Evolutionary conservation across 2,113 vertebrate genomes (phyloP), one percentile per base, ranked within the genome.

Genomic region (Oxyura jamaicensis): DNA sequence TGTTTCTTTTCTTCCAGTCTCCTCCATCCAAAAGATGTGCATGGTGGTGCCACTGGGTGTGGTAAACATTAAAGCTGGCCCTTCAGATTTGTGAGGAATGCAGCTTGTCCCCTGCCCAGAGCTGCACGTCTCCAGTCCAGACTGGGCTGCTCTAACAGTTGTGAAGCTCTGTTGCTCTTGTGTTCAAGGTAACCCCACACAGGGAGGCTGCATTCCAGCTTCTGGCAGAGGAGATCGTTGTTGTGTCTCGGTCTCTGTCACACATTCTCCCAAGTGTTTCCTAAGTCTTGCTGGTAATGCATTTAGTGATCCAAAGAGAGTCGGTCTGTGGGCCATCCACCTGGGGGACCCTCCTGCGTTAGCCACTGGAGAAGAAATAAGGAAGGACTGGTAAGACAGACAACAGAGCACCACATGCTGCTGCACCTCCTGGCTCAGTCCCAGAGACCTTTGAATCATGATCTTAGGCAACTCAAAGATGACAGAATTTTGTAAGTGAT

Each of bases 1-100:
- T 77, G 13, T 82, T 92, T 78, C 67, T 79, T 91, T 91, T 91
- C 50, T 88, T 88, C 14, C 39, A 68, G 31, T 82, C 26, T 42
- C 66, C 56, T 58, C 26, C 2, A 0, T 31, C 65, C 2, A 2
- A 46, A 78, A 90, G 77, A 39, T 75, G 20, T 44, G 10, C 8
- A 3, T 28, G 41, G 62, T 53, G 52, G 35, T 82, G 60, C 69
- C 1, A 0, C 53, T 65, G 81, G 16, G 13, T 55, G 12, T 60
- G 53, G 28, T 72, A 52, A 63, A 84, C 63, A 17, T 83, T 81
- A 63, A 73, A 73, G 82, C 58, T 44, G 26, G 35, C n/a, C 48
- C 31, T 2, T 69, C 39, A 65, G 41, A 56, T 83, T 94, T 59
- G 21, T 41, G 25, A 86, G 65, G 55, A 83, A 59, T n/a, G 31